Percentiles rank a stretch among this genome's conserved stretches.
These are phyloP conservation scores for Scaptomyza reducta DNA, from an alignment of 2,888 invertebrate species.

Conservation along the genomic window DNA sequence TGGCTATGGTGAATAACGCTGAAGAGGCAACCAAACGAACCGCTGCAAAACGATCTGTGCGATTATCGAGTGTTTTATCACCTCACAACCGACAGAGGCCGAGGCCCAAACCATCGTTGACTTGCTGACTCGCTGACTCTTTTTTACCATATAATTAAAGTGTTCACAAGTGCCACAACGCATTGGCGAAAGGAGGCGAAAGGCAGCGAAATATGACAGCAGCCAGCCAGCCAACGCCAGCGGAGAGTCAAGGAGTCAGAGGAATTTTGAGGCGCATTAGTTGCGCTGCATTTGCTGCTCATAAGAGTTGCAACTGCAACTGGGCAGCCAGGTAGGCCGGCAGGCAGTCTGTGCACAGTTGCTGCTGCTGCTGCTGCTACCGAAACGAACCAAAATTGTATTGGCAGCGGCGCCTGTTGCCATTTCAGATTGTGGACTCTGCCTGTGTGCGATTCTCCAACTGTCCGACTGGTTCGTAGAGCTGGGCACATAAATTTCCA, in stretches of 20 bases:
- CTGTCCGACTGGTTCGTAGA: constrained; percentile 42
- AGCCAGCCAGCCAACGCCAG: constrained; percentile 32
- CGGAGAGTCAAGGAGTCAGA: constrained; percentile 25
- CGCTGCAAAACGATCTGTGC: constrained; percentile 79
- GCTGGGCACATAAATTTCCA: constrained; percentile 83
- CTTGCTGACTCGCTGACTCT: constrained; percentile 39
- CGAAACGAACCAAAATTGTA: constrained; percentile 72
- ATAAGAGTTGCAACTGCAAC: constrained; percentile 58
- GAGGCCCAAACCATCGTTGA: constrained; percentile 6
- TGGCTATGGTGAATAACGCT: constrained; percentile 56
- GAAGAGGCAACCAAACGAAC: constrained; percentile 65
- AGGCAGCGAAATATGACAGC: constrained; percentile 45
- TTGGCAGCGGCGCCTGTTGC: constrained; percentile 78
- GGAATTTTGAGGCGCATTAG: constrained; percentile 80
- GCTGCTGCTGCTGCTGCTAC: constrained; percentile 53
- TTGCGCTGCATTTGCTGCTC: constrained; percentile 82
- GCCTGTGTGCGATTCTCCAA: not conserved
- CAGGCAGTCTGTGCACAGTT: constrained; percentile 30
- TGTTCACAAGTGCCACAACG: constrained; percentile 82
- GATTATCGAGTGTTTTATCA: constrained; percentile 83
- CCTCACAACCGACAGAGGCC: constrained; percentile 55
- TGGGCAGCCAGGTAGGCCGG: constrained; percentile 28
- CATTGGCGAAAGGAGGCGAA: constrained; percentile 51
- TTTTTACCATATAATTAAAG: constrained; percentile 80
- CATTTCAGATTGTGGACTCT: constrained; percentile 52